Conservation (phyloP, 2,888 invertebrate genomes). For the Hetaerina titia region DNA sequence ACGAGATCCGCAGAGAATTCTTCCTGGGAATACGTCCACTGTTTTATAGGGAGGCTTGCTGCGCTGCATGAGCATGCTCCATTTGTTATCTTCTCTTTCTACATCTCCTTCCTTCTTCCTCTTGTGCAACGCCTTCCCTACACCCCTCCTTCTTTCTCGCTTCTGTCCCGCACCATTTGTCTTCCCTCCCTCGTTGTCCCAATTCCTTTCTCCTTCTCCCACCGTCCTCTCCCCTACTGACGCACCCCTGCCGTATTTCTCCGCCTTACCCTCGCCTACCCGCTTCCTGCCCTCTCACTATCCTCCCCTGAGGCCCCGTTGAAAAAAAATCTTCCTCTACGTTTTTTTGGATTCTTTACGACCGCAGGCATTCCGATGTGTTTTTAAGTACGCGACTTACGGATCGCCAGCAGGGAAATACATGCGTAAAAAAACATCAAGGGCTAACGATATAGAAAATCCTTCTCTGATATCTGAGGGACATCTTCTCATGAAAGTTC, state of each 20-base stretch:
- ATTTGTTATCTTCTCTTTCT: too few relatives aligned
- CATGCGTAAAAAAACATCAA: too few relatives aligned
- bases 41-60: too few relatives aligned
- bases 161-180: background rate
- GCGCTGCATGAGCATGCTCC: too few relatives aligned
- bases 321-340: background rate
- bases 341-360: background rate
- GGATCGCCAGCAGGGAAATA: too few relatives aligned
- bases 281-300: background rate
- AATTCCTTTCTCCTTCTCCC: background rate
- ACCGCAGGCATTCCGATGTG: background rate
- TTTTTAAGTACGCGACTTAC: background rate
- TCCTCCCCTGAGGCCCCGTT: background rate
- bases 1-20: too few relatives aligned
- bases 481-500: too few relatives aligned
- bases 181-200: background rate
- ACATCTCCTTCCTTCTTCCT: background rate
- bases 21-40: too few relatives aligned
- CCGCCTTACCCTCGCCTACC: background rate
- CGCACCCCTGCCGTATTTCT: background rate
- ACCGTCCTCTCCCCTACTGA: background rate
- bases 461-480: background rate
- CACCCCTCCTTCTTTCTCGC: background rate
- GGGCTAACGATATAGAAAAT: background rate
- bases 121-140: background rate